A percentile compares a stretch with the other conserved stretches of the same genome.
These are phyloP conservation scores for Verasper variegatus DNA, from an alignment of 2,113 vertebrate genomes.

Conservation along the genomic window DNA sequence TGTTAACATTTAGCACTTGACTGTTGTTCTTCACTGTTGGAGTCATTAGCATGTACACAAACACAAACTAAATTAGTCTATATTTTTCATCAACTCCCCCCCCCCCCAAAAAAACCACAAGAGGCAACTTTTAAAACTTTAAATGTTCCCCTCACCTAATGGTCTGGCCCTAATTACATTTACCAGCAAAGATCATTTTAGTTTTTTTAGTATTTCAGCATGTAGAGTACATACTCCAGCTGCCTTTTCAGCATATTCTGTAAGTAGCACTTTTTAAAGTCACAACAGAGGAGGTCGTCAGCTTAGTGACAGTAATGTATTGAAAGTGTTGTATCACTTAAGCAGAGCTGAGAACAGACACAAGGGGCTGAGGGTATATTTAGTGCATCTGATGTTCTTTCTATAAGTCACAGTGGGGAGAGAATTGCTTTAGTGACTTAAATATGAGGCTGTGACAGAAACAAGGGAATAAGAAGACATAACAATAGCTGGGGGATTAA, in stretches of 20 bases:
- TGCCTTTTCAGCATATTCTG: not conserved
- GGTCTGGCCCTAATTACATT: not conserved
- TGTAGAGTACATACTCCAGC: not conserved
- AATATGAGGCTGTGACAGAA: constrained; percentile 54
- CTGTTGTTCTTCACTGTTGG: too few relatives aligned
- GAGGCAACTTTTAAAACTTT: not conserved
- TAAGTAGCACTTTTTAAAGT: constrained; percentile 2
- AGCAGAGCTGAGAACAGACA: constrained; percentile 22
- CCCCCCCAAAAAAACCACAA: not conserved
- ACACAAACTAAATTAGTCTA: not conserved
- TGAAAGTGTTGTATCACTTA: constrained; percentile 44
- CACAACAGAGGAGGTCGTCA: constrained; percentile 36
- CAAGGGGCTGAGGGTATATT: constrained; percentile 42
- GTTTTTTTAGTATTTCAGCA: not conserved
- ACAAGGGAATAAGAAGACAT: constrained; percentile 55
- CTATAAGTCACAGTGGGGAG: constrained; percentile 41
- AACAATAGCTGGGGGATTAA: constrained; percentile 44
- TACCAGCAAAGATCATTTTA: constrained; percentile 11
- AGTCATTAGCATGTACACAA: not conserved
- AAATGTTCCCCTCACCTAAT: too few relatives aligned
- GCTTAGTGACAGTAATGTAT: constrained; percentile 16
- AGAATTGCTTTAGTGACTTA: constrained; percentile 50
- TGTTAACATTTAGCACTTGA: not conserved
- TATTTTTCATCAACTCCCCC: constrained; percentile 7
- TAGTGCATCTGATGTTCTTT: constrained; percentile 53